Base-by-base conservation (phyloP, 2,797 vertebrate species). In the Pogoniulus pusillus region DNA sequence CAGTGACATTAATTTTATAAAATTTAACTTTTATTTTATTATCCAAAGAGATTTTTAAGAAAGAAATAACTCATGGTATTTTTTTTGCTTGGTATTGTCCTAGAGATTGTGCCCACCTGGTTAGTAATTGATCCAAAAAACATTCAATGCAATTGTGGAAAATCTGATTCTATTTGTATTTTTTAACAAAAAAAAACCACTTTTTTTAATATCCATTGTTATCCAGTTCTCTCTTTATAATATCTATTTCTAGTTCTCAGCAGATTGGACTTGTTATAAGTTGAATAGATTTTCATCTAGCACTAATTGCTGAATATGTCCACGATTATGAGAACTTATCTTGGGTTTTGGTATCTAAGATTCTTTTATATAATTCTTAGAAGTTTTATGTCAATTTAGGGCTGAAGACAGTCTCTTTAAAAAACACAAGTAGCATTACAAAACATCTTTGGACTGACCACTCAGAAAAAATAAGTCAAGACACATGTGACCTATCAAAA, bases 61-160 rank as follows among this genome's bases (percentile, higher is more conserved):
- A 57, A 39, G 2, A 79, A 72, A 29, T 2, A 55, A 26, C 0
- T 3, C 8, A 19, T 73, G n/a, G 22, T 13, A 27, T 6, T 0
- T 60, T 84, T 78, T 87, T 73, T 29, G 55, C 2, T 45, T 27
- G 3, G 2, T n/a, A 55, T 65, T 63, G 32, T 1, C 1, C 5
- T 5, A 9, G 9, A 69, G 8, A 29, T 54, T 23, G 41, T 1
- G 72, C 15, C 4, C 7, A n/a, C 9, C 18, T 70, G 2, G 23
- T 59, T 53, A 71, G 12, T 47, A 16, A 43, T 59, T 13, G 70
- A 65, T 85, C 6, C 12, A 34, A 53, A 53, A 85, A 90, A 66
- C 73, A 71, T 5, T 68, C 19, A 68, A 26, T 27, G 15, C 78
- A 69, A 35, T 72, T 54, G 17, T 60, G 15, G 10, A 68, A 88